phyloP scores from a whole-genome alignment of 1,140 invertebrate genomes.

The Eriosoma lanigerum region DNA sequence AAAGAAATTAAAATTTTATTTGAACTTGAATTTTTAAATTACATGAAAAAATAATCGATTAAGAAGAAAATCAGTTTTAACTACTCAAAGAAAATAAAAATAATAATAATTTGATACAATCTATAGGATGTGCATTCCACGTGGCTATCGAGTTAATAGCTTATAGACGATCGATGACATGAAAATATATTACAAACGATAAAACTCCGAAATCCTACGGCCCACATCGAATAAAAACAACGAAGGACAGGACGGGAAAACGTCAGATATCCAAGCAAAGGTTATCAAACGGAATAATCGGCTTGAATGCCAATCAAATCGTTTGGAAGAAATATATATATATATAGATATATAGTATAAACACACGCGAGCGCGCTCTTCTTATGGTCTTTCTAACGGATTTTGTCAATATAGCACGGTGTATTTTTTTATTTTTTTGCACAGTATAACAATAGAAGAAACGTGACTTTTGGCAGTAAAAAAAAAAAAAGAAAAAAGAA shows the following conservation, averaged over 20 bases:
- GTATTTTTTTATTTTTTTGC: too few relatives aligned
- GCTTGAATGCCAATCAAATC: constrained; percentile 48
- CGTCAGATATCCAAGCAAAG: constrained; percentile 28
- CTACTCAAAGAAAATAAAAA: too few relatives aligned
- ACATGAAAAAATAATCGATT: too few relatives aligned
- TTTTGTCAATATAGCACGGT: constrained; percentile 31
- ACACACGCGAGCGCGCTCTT: not conserved
- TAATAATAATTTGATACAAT: not conserved
- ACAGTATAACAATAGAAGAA: constrained; percentile 28
- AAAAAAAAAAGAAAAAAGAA: constrained; percentile 4
- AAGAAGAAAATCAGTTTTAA: too few relatives aligned
- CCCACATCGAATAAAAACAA: constrained; percentile 15
- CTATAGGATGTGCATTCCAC: not conserved
- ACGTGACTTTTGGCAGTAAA: constrained; percentile 36
- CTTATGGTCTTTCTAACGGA: constrained; percentile 18
- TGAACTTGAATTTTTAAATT: too few relatives aligned
- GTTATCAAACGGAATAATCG: constrained; percentile 46
- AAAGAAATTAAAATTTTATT: too few relatives aligned
- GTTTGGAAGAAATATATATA: constrained; percentile 33
- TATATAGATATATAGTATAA: not conserved
- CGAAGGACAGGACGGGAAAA: not conserved
- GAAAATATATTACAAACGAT: constrained; percentile 34
- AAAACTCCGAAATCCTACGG: constrained; percentile 28
- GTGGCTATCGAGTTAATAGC: constrained; percentile 18
- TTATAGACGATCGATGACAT: constrained; percentile 24